Evolutionary conservation across 2,888 invertebrate species (phyloP).

Genomic region (Arrhopalites spinosus): DNA sequence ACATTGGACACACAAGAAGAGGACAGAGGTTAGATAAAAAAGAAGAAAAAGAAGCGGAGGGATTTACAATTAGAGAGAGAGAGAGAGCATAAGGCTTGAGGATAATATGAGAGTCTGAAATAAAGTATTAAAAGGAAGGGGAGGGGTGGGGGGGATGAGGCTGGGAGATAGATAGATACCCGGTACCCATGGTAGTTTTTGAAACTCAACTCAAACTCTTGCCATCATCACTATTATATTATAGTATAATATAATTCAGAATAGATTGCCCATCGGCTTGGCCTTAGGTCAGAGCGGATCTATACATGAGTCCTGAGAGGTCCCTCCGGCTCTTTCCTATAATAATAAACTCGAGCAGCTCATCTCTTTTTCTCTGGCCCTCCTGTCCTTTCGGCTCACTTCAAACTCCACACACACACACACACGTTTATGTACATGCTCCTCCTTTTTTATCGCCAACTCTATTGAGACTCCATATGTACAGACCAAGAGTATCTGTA

Average conservation of each 20-base stretch:
- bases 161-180: slow-evolving; percentile 21
- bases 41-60: neutral
- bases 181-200: slow-evolving; percentile 12
- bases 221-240: slow-evolving; percentile 34
- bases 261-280: slow-evolving; percentile 14
- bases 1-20: too few species aligned
- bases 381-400: neutral
- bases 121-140: slow-evolving; percentile 12
- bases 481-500: too few species aligned
- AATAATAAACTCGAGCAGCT: slow-evolving; percentile 56
- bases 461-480: too few species aligned
- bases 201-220: slow-evolving; percentile 17
- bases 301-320: slow-evolving; percentile 35
- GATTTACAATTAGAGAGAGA: slow-evolving; percentile 8
- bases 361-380: slow-evolving; percentile 29
- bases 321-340: slow-evolving; percentile 51
- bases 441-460: too few species aligned
- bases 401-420: neutral
- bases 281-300: slow-evolving; percentile 31
- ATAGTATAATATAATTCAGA: slow-evolving; percentile 34
- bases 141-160: neutral
- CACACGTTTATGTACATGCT: too few species aligned
- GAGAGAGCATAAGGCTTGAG: slow-evolving; percentile 14
- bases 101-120: slow-evolving; percentile 6
- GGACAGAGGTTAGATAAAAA: too few species aligned